Evolutionary conservation across 2,888 invertebrate species (phyloP).

Genomic region (Nephrocerus scutellatus): DNA sequence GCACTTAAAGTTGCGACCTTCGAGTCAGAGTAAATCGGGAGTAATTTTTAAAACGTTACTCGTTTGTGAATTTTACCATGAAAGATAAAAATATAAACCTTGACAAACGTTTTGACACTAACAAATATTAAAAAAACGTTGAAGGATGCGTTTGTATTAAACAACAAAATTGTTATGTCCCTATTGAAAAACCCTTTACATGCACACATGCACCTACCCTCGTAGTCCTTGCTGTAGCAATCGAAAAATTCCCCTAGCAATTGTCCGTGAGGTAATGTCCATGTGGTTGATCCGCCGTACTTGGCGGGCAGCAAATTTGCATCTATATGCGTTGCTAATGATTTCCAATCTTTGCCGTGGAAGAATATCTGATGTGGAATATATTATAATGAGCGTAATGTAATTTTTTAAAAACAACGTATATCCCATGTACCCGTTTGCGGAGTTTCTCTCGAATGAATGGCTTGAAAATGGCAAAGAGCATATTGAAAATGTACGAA

Average conservation of each 20-base stretch:
- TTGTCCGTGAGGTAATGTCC: slow-evolving; percentile 54
- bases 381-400: slow-evolving; percentile 3
- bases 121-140: too few relatives aligned
- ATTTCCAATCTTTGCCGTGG: slow-evolving; percentile 62
- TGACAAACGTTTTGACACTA: too few relatives aligned
- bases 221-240: slow-evolving; percentile 60
- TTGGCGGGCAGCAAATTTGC: slow-evolving; percentile 54
- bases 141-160: background rate
- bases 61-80: too few relatives aligned
- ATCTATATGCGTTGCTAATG: slow-evolving; percentile 56
- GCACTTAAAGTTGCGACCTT: too few relatives aligned
- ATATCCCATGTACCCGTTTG: slow-evolving; percentile 55
- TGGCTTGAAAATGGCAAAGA: slow-evolving; percentile 80
- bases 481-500: slow-evolving; percentile 76
- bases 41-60: too few relatives aligned
- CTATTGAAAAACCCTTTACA: too few relatives aligned
- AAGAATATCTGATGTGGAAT: slow-evolving; percentile 56
- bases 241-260: slow-evolving; percentile 61
- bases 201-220: slow-evolving; percentile 50
- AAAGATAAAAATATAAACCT: too few relatives aligned
- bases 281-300: slow-evolving; percentile 61
- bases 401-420: slow-evolving; percentile 1
- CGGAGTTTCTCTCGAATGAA: slow-evolving; percentile 77
- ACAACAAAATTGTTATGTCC: too few relatives aligned
- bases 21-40: too few relatives aligned